Conservation (phyloP, 2,113 vertebrate species). For the Okapia johnstoni region DNA sequence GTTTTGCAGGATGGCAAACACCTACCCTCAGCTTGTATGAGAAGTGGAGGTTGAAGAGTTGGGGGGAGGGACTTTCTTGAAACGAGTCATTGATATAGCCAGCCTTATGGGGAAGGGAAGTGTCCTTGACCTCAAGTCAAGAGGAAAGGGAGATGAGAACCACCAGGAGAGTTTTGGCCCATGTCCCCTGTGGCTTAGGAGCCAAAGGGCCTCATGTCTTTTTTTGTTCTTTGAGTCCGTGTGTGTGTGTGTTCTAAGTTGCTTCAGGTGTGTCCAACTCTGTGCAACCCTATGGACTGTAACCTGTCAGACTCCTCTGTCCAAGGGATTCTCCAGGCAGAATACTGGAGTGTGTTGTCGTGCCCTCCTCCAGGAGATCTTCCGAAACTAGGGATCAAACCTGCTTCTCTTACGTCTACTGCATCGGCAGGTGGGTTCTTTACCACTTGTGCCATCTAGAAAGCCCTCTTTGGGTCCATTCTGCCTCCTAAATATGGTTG, state of each 20-base stretch:
- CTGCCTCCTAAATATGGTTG: neutral
- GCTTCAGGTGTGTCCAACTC: neutral
- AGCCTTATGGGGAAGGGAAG: neutral
- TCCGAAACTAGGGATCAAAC: accelerated
- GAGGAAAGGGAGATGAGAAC: neutral
- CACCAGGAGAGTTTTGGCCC: neutral
- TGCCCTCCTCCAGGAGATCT: neutral
- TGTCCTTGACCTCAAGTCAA: neutral
- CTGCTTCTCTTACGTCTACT: neutral
- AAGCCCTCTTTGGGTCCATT: neutral
- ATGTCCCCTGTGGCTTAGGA: neutral
- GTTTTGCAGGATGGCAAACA: neutral
- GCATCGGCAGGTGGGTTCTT: neutral
- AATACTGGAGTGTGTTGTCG: neutral
- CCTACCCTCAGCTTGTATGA: neutral
- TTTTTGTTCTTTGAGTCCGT: neutral
- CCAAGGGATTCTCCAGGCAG: neutral
- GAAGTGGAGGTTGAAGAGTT: neutral
- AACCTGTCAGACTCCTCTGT: neutral
- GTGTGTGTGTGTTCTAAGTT: neutral
- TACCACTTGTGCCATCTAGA: neutral
- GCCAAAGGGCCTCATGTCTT: neutral
- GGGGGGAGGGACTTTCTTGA: neutral
- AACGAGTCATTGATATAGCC: neutral
- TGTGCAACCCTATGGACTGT: neutral